Evolutionary conservation across 92 coral and sea anemone genomes (phyloP).

Genomic region (Phenganax stokvisi): DNA sequence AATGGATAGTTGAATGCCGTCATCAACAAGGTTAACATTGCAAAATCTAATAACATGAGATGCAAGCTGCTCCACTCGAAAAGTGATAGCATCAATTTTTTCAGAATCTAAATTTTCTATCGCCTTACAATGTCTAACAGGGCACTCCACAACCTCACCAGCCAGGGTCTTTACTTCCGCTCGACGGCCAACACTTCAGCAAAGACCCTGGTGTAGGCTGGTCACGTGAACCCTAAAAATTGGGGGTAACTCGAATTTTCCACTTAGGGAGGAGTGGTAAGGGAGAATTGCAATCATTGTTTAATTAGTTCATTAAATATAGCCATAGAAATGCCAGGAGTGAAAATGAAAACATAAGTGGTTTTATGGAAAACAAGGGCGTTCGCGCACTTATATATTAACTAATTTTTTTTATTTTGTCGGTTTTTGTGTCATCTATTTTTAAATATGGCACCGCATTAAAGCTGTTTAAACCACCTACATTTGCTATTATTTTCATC

Average conservation of each 20-base stretch:
- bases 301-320: background rate
- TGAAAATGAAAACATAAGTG: background rate
- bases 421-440: too few relatives aligned
- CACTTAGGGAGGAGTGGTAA: slow-evolving; percentile 4
- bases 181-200: background rate
- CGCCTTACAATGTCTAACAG: too few relatives aligned
- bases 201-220: background rate
- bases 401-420: too few relatives aligned
- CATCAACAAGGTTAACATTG: slow-evolving; percentile 15
- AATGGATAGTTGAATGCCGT: slow-evolving; percentile 37
- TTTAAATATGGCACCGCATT: too few relatives aligned
- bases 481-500: too few relatives aligned
- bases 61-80: too few relatives aligned
- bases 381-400: too few relatives aligned
- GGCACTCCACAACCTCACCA: background rate
- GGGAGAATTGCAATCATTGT: background rate
- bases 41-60: too few relatives aligned
- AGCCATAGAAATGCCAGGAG: background rate
- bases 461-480: too few relatives aligned
- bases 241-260: slow-evolving; percentile 1
- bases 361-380: too few relatives aligned
- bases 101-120: too few relatives aligned
- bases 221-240: slow-evolving; percentile 1
- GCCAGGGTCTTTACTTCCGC: slow-evolving; percentile 3
- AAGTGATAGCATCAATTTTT: too few relatives aligned